Percentiles rank a stretch among this genome's conserved stretches.
Conservation (phyloP, 1,140 invertebrate species). For the Ostrea denselamellosa region DNA sequence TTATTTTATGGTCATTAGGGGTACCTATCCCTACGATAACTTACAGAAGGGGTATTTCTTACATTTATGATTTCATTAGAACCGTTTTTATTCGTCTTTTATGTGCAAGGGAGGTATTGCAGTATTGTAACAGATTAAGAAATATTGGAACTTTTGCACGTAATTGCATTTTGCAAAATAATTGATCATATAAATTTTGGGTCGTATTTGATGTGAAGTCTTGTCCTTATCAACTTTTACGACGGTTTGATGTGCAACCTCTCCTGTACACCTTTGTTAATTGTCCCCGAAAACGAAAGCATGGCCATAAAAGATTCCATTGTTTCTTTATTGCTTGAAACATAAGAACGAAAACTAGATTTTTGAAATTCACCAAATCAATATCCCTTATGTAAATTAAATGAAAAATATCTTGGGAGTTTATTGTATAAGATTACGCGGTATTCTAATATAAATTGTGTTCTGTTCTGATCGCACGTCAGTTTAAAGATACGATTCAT, state of each 20-base stretch:
- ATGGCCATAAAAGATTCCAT: background rate
- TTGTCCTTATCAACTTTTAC: constrained; percentile 16
- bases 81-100: constrained; percentile 20
- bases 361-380: constrained; percentile 10
- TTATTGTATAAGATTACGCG: background rate
- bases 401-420: background rate
- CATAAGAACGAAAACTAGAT: background rate
- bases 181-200: constrained; percentile 36
- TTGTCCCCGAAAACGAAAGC: constrained; percentile 20
- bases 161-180: constrained; percentile 33
- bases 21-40: background rate
- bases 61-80: constrained; percentile 38
- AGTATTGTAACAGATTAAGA: constrained; percentile 34
- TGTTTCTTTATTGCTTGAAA: constrained; percentile 32
- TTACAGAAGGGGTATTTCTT: background rate
- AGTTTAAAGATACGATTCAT: background rate
- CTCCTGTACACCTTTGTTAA: constrained; percentile 25
- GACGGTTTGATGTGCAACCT: background rate
- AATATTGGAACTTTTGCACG: constrained; percentile 11
- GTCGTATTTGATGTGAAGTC: constrained; percentile 24
- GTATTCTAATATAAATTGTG: background rate
- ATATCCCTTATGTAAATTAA: constrained; percentile 17
- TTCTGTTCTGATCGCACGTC: constrained; percentile 1
- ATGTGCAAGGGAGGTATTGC: constrained; percentile 19
- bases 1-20: constrained; percentile 21